These are phyloP conservation scores for Leptopilina myrica DNA, from an alignment of 2,888 invertebrate genomes.

Conservation along the genomic window DNA sequence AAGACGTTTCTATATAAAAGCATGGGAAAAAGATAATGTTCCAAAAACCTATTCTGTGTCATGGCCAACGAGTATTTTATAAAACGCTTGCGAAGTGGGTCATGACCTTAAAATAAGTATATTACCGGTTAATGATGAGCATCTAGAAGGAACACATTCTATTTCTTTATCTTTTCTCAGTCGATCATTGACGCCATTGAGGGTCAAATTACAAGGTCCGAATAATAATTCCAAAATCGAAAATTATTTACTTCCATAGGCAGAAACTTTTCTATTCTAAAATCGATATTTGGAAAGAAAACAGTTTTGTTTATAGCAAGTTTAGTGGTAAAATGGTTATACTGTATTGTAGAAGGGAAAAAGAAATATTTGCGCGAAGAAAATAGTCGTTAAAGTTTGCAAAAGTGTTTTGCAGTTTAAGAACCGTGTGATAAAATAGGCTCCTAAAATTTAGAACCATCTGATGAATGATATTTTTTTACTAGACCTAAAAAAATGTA, in stretches of 20 bases:
- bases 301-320: too few relatives aligned
- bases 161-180: conserved; percentile 32
- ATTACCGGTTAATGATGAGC: conserved; percentile 37
- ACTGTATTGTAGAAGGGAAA: too few relatives aligned
- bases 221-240: neutral
- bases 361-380: too few relatives aligned
- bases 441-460: too few relatives aligned
- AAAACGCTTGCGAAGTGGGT: conserved; percentile 19
- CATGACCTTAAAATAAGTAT: conserved; percentile 39
- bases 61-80: conserved; percentile 37
- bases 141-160: neutral
- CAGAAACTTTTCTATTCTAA: too few relatives aligned
- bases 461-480: too few relatives aligned
- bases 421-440: too few relatives aligned
- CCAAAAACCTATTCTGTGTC: conserved; percentile 38
- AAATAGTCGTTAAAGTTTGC: too few relatives aligned
- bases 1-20: neutral
- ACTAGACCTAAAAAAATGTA: too few relatives aligned
- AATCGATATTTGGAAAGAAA: too few relatives aligned
- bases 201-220: neutral
- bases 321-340: too few relatives aligned
- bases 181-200: conserved; percentile 28
- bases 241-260: neutral
- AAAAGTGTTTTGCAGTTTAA: too few relatives aligned
- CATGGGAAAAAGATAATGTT: neutral